Percentiles rank a stretch among this genome's conserved stretches.
phyloP scores from a whole-genome alignment of 2,888 invertebrate species.

The Eristalis pertinax region DNA sequence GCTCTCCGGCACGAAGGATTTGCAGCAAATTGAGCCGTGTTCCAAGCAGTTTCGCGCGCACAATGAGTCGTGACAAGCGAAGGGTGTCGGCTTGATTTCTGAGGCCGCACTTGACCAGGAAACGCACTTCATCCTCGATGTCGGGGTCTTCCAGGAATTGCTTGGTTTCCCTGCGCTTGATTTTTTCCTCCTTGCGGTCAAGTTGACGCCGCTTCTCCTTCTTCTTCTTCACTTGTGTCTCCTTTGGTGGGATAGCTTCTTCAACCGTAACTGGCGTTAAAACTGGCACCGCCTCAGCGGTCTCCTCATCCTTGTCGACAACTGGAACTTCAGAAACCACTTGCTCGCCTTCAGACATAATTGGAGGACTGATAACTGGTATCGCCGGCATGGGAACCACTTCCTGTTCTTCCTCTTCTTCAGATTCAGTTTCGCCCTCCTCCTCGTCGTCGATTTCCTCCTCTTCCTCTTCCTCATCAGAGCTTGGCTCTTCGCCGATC shows the following conservation, averaged over 20 bases:
- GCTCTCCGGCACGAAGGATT: constrained; percentile 89
- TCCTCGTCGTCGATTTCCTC: constrained; percentile 78
- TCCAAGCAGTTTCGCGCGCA: constrained; percentile 91
- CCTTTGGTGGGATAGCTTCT: constrained; percentile 1
- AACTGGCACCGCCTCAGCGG: constrained; percentile 2
- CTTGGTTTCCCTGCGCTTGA: constrained; percentile 72
- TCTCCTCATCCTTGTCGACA: neutral
- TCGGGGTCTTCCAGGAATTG: constrained; percentile 86
- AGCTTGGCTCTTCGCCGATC: constrained; percentile 95
- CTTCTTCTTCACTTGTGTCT: constrained; percentile 23
- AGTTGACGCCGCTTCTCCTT: constrained; percentile 76
- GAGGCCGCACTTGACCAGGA: constrained; percentile 89
- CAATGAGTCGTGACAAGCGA: constrained; percentile 94
- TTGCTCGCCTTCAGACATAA: neutral
- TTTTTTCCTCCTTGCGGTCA: constrained; percentile 65
- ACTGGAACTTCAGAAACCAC: constrained; percentile 8
- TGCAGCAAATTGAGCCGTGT: constrained; percentile 89
- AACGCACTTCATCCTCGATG: constrained; percentile 93
- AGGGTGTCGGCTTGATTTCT: constrained; percentile 95
- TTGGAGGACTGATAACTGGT: neutral
- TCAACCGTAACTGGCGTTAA: constrained; percentile 22
- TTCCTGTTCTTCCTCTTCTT: constrained; percentile 74
- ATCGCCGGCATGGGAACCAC: neutral
- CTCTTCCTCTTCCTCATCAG: constrained; percentile 85
- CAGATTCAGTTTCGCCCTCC: constrained; percentile 74